phyloP scores from a whole-genome alignment of 1,140 invertebrate species.

The Bathynomus jamesi region DNA sequence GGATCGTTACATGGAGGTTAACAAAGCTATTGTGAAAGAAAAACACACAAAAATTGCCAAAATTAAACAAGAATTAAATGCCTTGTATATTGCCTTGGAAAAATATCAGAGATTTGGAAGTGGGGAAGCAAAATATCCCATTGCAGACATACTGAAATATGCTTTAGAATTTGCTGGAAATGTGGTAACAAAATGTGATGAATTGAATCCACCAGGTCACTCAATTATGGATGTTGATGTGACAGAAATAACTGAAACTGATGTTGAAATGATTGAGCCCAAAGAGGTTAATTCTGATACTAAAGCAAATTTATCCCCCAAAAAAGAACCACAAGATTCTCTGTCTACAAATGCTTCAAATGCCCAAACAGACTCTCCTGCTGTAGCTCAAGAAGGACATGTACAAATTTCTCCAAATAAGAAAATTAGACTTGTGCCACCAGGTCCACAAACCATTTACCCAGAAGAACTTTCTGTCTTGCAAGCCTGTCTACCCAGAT shows the following conservation, averaged over 20 bases:
- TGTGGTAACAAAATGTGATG: slow-evolving; percentile 9
- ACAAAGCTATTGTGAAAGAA: slow-evolving; percentile 44
- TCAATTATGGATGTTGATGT: slow-evolving; percentile 24
- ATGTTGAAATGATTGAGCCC: slow-evolving; percentile 26
- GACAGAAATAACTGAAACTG: slow-evolving; percentile 15
- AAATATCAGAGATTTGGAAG: slow-evolving; percentile 41
- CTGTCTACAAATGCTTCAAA: not conserved
- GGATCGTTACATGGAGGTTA: slow-evolving; percentile 49
- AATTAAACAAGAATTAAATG: slow-evolving; percentile 44
- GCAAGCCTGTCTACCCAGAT: slow-evolving; percentile 45
- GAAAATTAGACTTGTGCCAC: slow-evolving; percentile 20
- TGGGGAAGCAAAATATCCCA: slow-evolving; percentile 30
- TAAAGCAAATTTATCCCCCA: not conserved
- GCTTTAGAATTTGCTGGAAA: slow-evolving; percentile 36
- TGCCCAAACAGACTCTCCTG: not conserved
- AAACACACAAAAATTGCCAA: slow-evolving; percentile 46
- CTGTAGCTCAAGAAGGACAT: slow-evolving; percentile 7
- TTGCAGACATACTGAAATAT: slow-evolving; percentile 31
- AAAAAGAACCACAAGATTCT: not conserved
- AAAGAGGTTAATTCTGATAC: too few relatives aligned
- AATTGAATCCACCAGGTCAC: slow-evolving; percentile 9
- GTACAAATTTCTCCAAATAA: slow-evolving; percentile 14
- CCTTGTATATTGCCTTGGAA: slow-evolving; percentile 44
- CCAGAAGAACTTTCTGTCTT: slow-evolving; percentile 36
- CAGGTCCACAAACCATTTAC: slow-evolving; percentile 22